Percentiles rank a stretch among this genome's conserved stretches.
Conservation (phyloP, 2,113 vertebrate genomes). For the Datnioides undecimradiatus region DNA sequence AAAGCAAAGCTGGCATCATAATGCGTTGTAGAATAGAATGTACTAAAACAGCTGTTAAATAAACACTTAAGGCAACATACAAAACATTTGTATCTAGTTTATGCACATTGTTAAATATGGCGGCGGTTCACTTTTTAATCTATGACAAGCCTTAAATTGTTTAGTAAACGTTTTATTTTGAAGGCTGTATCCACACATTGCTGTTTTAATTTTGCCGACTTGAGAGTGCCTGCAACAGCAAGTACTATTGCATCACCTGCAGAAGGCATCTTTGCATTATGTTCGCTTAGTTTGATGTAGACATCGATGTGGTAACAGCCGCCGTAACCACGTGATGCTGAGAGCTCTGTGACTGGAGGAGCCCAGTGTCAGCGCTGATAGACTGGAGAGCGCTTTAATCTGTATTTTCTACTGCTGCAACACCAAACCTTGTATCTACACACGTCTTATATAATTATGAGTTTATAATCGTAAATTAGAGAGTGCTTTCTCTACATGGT, state of each 20-base stretch:
- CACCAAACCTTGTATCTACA: too few species aligned
- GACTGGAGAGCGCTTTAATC: too few species aligned
- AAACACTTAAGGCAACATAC: neutral
- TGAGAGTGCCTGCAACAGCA: neutral
- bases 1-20: neutral
- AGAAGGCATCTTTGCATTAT: too few species aligned
- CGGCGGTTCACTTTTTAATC: neutral
- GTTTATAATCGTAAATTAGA: too few species aligned
- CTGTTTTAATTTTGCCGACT: neutral
- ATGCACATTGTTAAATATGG: too few species aligned
- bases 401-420: too few species aligned
- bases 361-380: neutral
- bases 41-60: neutral
- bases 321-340: neutral
- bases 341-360: neutral
- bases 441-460: too few species aligned
- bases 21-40: neutral
- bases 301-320: neutral
- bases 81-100: neutral
- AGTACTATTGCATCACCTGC: slow-evolving; percentile 18
- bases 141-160: neutral
- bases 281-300: neutral
- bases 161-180: slow-evolving; percentile 1
- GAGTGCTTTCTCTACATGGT: too few species aligned
- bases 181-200: neutral